Evolutionary conservation across 2,113 vertebrate genomes (phyloP).

Genomic region (Aptenodytes forsteri): DNA sequence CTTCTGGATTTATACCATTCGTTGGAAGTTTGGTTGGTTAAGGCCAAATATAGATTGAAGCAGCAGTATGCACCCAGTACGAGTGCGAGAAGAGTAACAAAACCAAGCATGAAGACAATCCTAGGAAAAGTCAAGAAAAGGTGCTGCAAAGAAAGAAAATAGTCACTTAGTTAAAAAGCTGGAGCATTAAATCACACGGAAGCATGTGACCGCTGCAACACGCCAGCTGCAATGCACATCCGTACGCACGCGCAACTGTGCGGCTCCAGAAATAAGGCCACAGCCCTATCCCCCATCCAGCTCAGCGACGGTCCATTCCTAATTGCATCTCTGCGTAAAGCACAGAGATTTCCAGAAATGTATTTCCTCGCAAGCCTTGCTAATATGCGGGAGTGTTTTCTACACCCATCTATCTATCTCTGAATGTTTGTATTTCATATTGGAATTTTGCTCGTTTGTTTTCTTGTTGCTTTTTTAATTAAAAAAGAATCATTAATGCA

Average conservation of each 20-base stretch:
- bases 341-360: not conserved
- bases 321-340: not conserved
- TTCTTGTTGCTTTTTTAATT: not conserved
- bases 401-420: not conserved
- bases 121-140: constrained; percentile 93
- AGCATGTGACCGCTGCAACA: fast-evolving
- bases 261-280: not conserved
- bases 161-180: not conserved
- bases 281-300: not conserved
- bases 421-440: not conserved
- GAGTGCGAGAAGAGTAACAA: constrained; percentile 83
- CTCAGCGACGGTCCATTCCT: not conserved
- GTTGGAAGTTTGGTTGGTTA: constrained; percentile 90
- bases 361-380: not conserved
- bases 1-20: constrained; percentile 87
- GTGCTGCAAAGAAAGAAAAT: constrained; percentile 74
- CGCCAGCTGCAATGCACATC: not conserved
- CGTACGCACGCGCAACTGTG: fast-evolving
- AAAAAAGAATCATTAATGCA: not conserved
- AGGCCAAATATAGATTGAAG: constrained; percentile 82
- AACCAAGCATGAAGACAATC: constrained; percentile 92
- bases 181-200: not conserved
- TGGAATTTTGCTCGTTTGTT: not conserved
- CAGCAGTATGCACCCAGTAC: constrained; percentile 85
- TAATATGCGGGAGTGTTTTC: not conserved